phyloP scores from a whole-genome alignment of 2,113 vertebrate species.

The Paraplagusia blochii region DNA sequence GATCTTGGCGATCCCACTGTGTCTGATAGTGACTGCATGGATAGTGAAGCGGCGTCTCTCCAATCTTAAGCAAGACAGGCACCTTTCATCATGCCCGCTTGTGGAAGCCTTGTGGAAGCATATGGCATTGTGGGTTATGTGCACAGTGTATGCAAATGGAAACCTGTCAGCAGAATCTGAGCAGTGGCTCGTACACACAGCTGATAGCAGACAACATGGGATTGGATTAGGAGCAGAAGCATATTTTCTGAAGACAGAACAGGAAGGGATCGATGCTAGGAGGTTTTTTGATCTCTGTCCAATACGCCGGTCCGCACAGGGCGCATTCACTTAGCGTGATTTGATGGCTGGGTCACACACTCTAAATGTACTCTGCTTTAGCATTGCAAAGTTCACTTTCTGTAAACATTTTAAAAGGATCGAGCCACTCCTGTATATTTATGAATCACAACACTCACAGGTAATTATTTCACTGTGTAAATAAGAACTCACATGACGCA shows the following conservation, averaged over 20 bases:
- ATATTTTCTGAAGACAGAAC: slow-evolving; percentile 36
- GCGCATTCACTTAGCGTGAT: slow-evolving; percentile 30
- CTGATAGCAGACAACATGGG: slow-evolving; percentile 37
- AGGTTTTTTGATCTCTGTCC: slow-evolving; percentile 49
- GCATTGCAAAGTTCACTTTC: slow-evolving; percentile 26
- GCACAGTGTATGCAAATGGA: slow-evolving; percentile 36
- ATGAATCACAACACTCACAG: slow-evolving; percentile 1
- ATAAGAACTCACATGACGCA: neutral
- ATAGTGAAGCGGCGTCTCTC: neutral
- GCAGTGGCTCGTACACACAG: slow-evolving; percentile 8
- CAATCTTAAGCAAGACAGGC: slow-evolving; percentile 13
- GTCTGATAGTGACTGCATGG: slow-evolving; percentile 6
- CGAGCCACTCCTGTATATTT: slow-evolving; percentile 9
- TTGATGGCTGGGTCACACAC: neutral
- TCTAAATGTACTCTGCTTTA: slow-evolving; percentile 38
- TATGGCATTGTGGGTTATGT: slow-evolving; percentile 2
- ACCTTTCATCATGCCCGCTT: slow-evolving; percentile 5
- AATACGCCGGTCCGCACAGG: slow-evolving; percentile 31
- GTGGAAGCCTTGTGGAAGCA: slow-evolving; percentile 27
- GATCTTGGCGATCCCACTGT: slow-evolving; percentile 8
- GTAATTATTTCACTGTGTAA: neutral
- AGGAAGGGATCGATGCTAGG: slow-evolving; percentile 55
- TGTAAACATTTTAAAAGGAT: slow-evolving; percentile 22
- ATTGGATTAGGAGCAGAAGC: slow-evolving; percentile 42
- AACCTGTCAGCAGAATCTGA: slow-evolving; percentile 49